Base-by-base conservation (phyloP, 2,113 vertebrate genomes). In the Microtus oregoni region DNA sequence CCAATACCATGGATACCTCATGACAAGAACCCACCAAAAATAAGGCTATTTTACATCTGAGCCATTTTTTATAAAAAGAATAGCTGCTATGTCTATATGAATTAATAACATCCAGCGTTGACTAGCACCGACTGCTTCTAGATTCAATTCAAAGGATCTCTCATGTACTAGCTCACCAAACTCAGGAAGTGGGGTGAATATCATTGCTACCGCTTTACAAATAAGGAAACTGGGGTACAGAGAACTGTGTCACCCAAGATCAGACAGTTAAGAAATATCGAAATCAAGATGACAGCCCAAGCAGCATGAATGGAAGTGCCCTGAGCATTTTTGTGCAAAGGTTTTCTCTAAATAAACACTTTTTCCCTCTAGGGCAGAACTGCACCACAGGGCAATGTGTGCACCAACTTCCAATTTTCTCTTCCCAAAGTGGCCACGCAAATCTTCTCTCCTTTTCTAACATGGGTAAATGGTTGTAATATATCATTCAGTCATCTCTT, bases 1-100 rank as follows among this genome's bases (percentile, higher is more conserved):
- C 20, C 47, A 89, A 89, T 35, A 24, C 86, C 19, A 24, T 15
- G 77, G 67, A 95, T 47, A 72, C 30, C 15, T 81, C 15, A n/a
- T 63, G 14, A 65, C 65, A 47, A 91, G 58, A 89, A 72, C 28
- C 85, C 58, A 86, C 75, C 41, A 77, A 15, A 81, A 79, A 3
- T 68, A 86, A n/a, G 58, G 58, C 35, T 85, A 41, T 58, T 82
- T 91, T 91, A 91, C 61, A 86, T 93, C 44, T 61, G 68, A 86
- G 15, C 1, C 20, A 75, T 44, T 97, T 95, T 94, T n/a, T 72
- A 81, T 58, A 28, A 87, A 11, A 22, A 87, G 7, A 96, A 86
- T 78, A 72, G 77, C 41, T 86, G 6, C 24, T 86, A 4, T 82
- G 47, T 24, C 73, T 75, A 15, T 78, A 22, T 65, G 47, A 89